Evolutionary conservation across 2,888 invertebrate genomes (phyloP).

Genomic region (Thalpophila matura): DNA sequence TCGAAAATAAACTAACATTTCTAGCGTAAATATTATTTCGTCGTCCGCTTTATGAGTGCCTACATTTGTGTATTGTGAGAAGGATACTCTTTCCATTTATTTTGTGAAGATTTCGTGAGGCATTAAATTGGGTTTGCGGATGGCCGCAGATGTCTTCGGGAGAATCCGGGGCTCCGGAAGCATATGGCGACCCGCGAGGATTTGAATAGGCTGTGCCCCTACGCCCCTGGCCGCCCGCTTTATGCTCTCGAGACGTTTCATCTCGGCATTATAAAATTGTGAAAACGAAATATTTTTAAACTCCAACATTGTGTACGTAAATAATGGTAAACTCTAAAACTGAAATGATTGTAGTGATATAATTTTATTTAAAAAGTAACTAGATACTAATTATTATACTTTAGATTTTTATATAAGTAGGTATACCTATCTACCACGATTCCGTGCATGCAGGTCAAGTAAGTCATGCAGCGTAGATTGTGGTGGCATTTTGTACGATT

Average conservation of each 20-base stretch:
- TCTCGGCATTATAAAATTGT: slow-evolving; percentile 39
- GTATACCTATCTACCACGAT: no score
- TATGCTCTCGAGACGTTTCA: slow-evolving; percentile 38
- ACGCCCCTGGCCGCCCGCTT: slow-evolving; percentile 42
- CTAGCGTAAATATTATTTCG: slow-evolving; percentile 41
- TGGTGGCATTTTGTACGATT: no score
- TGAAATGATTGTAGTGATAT: no score
- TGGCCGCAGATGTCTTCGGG: slow-evolving; percentile 84
- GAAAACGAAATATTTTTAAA: slow-evolving; percentile 19
- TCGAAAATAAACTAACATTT: slow-evolving; percentile 25
- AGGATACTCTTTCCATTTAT: slow-evolving; percentile 78
- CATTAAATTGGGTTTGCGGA: slow-evolving; percentile 86
- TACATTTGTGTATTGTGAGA: slow-evolving; percentile 56
- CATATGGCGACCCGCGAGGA: slow-evolving; percentile 69
- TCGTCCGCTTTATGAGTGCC: slow-evolving; percentile 53
- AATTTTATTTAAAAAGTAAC: no score
- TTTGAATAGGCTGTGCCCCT: slow-evolving; percentile 73
- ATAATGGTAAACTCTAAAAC: not conserved
- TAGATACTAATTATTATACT: no score
- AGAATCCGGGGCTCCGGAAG: slow-evolving; percentile 71
- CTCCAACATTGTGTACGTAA: slow-evolving; percentile 15
- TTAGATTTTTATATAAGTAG: no score
- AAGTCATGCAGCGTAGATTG: no score
- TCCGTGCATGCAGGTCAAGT: no score
- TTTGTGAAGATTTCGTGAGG: slow-evolving; percentile 83